Conservation (phyloP, 2,797 vertebrate genomes). For the Melanotaenia parkinsoni region DNA sequence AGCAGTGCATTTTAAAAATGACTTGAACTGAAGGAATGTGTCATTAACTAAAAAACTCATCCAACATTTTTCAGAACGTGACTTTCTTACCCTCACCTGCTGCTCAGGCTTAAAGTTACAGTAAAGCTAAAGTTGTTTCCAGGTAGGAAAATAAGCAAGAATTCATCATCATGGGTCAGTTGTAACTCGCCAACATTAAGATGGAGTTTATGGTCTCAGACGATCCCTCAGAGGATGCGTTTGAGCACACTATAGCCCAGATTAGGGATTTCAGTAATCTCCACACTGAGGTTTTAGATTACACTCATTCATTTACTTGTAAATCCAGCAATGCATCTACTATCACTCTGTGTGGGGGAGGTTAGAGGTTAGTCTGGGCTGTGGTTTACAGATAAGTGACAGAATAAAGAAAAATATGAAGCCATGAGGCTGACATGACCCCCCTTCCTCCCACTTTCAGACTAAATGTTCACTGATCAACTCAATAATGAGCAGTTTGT, state of each 20-base stretch:
- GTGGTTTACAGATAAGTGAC: not conserved
- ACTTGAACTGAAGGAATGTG: no score
- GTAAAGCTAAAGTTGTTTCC: not conserved
- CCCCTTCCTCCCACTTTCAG: not conserved
- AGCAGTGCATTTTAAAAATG: not conserved
- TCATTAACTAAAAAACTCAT: no score
- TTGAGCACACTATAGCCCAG: slow-evolving; percentile 52
- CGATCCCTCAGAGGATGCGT: slow-evolving; percentile 43
- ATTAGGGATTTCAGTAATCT: slow-evolving; percentile 76
- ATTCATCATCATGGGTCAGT: not conserved
- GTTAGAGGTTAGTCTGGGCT: not conserved
- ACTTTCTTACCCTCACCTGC: no score
- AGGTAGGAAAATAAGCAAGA: not conserved
- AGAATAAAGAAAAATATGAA: not conserved
- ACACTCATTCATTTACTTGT: slow-evolving; percentile 49
- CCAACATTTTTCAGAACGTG: not conserved
- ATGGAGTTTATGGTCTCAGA: not conserved
- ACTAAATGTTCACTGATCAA: not conserved
- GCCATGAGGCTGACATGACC: not conserved
- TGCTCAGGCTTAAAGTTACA: not conserved
- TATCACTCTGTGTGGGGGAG: not conserved
- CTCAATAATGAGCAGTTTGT: not conserved
- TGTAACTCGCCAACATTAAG: not conserved
- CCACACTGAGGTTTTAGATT: slow-evolving; percentile 70
- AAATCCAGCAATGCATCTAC: slow-evolving; percentile 6